Evolutionary conservation across 2,888 invertebrate genomes (phyloP).

Genomic region (Sphaerophoria taeniata): DNA sequence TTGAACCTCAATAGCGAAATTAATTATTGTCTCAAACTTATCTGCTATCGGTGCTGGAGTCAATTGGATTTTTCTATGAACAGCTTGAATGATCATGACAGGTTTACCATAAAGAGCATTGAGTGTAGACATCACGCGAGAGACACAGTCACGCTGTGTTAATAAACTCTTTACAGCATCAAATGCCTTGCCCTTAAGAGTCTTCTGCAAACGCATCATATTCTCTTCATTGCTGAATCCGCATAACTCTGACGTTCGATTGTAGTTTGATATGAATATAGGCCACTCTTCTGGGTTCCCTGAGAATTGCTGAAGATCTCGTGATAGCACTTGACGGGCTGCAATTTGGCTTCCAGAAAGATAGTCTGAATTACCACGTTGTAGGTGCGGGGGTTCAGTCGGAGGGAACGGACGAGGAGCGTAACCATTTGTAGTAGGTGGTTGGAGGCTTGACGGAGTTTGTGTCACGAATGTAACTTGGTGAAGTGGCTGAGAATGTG

Average conservation of each 20-base stretch:
- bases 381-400: background rate
- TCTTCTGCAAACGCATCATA: background rate
- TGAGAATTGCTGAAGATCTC: background rate
- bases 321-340: conserved; percentile 4
- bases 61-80: conserved; percentile 2
- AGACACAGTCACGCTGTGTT: conserved; percentile 18
- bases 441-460: background rate
- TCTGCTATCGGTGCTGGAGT: conserved; percentile 16
- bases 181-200: too few species aligned
- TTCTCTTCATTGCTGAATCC: conserved; percentile 52
- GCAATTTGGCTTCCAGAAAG: conserved; percentile 7
- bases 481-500: too few species aligned
- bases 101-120: conserved; percentile 16
- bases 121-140: conserved; percentile 21
- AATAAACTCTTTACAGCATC: too few species aligned
- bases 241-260: conserved; percentile 30
- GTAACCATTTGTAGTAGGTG: background rate
- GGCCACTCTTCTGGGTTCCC: conserved; percentile 15
- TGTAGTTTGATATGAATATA: conserved; percentile 13
- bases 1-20: conserved; percentile 17
- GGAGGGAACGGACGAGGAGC: background rate
- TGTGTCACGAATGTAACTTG: too few species aligned
- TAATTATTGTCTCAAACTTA: conserved; percentile 10
- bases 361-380: background rate
- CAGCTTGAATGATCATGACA: conserved; percentile 4